Conservation (phyloP, 2,797 vertebrate genomes). For the Astyanax mexicanus region DNA sequence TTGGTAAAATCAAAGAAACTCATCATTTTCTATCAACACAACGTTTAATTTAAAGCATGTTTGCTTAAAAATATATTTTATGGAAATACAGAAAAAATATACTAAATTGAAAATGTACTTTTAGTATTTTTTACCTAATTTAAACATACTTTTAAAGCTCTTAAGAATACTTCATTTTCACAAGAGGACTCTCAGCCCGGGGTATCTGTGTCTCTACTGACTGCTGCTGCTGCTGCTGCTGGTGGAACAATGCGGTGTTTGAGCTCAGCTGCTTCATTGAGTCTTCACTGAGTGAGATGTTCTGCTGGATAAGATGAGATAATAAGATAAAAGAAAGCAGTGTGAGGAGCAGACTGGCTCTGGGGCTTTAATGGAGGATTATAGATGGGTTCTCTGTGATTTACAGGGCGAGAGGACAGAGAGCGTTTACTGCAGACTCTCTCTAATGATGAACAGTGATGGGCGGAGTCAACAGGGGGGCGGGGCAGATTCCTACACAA, state of each 20-base stretch:
- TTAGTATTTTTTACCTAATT: too few relatives aligned
- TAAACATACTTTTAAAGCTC: too few relatives aligned
- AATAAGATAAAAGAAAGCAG: slow-evolving; percentile 14
- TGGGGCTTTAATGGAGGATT: slow-evolving; percentile 45
- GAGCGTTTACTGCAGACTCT: slow-evolving; percentile 82
- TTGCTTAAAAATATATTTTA: too few relatives aligned
- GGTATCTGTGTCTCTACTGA: slow-evolving; percentile 2
- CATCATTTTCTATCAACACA: too few relatives aligned
- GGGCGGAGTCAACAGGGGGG: slow-evolving; percentile 71
- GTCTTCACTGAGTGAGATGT: slow-evolving; percentile 21
- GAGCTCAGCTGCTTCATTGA: neutral
- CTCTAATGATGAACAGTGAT: slow-evolving; percentile 62
- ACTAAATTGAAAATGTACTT: too few relatives aligned
- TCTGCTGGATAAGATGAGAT: slow-evolving; percentile 1
- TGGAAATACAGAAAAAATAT: too few relatives aligned
- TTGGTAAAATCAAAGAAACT: too few relatives aligned
- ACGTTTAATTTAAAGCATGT: too few relatives aligned
- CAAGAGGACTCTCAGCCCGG: too few relatives aligned
- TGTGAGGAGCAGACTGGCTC: slow-evolving; percentile 45
- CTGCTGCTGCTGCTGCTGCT: too few relatives aligned
- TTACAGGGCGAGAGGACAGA: slow-evolving; percentile 80
- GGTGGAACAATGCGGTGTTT: slow-evolving; percentile 24
- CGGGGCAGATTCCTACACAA: slow-evolving; percentile 72
- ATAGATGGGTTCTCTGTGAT: slow-evolving; percentile 78
- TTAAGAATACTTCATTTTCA: too few relatives aligned